phyloP scores from a whole-genome alignment of 2,113 vertebrate genomes.

The Rhizomys pruinosus region DNA sequence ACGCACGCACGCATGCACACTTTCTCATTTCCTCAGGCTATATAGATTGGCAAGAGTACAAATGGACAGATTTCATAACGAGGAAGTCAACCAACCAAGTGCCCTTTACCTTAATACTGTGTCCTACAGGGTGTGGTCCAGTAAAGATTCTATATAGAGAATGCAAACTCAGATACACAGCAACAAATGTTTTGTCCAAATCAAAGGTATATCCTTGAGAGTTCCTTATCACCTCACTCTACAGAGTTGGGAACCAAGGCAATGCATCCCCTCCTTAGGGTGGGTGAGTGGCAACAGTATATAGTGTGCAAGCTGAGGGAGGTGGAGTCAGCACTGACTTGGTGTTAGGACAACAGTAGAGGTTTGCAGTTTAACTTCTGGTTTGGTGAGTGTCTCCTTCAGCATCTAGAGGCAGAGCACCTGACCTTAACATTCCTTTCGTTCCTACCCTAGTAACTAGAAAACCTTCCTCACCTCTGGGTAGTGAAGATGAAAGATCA shows the following conservation, averaged over 20 bases:
- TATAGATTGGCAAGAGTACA: neutral
- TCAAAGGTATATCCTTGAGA: neutral
- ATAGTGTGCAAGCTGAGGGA: neutral
- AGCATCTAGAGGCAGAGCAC: neutral
- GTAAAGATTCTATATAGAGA: neutral
- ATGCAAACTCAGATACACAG: constrained; percentile 5
- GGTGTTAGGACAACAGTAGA: neutral
- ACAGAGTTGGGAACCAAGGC: neutral
- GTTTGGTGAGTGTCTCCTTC: neutral
- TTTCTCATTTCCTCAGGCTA: neutral
- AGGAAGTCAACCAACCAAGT: constrained; percentile 58
- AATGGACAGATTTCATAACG: constrained; percentile 37
- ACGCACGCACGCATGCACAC: too few relatives aligned
- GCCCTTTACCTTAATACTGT: neutral
- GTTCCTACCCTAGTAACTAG: neutral
- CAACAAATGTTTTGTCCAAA: neutral
- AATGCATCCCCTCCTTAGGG: neutral
- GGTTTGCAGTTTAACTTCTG: neutral
- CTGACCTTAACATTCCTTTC: neutral
- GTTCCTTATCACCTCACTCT: neutral
- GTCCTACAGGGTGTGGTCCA: constrained; percentile 36
- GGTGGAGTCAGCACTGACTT: neutral
- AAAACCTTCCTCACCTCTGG: neutral
- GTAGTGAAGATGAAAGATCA: neutral
- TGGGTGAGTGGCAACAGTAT: neutral